These are phyloP conservation scores for Ectemnius continuus DNA, from an alignment of 2,888 invertebrate genomes.

Conservation along the genomic window DNA sequence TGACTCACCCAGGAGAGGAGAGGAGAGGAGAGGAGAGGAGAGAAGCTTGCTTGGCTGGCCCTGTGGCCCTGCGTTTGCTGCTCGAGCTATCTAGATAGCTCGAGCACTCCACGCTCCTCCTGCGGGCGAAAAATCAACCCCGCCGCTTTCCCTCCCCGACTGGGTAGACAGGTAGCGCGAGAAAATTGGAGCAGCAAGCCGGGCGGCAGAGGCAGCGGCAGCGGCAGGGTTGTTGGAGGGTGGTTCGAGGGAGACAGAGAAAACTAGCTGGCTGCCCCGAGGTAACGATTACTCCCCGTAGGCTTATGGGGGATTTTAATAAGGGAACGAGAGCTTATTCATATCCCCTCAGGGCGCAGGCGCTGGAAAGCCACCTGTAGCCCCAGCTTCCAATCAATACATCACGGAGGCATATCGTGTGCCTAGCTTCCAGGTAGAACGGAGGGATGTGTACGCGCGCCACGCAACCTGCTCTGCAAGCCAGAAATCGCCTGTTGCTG, in stretches of 20 bases:
- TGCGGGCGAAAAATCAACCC: slow-evolving; percentile 4
- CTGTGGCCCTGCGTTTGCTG: background rate
- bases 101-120: background rate
- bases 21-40: too few relatives aligned
- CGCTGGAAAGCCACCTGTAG: slow-evolving; percentile 76
- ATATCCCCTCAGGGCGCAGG: slow-evolving; percentile 69
- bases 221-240: too few relatives aligned
- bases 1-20: background rate
- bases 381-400: slow-evolving; percentile 76
- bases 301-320: slow-evolving; percentile 70
- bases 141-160: background rate
- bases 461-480: slow-evolving; percentile 28
- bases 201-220: too few relatives aligned
- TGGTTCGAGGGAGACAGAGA: slow-evolving; percentile 1
- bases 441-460: slow-evolving; percentile 39
- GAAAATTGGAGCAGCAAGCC: background rate
- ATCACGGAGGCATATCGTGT: slow-evolving; percentile 67
- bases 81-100: background rate
- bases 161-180: background rate
- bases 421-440: slow-evolving; percentile 54
- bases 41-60: background rate
- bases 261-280: slow-evolving; percentile 21
- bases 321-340: slow-evolving; percentile 71
- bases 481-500: slow-evolving; percentile 64
- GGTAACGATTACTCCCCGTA: slow-evolving; percentile 56